These are phyloP conservation scores for Mergus octosetaceus DNA, from an alignment of 2,797 vertebrate genomes.

Conservation along the genomic window DNA sequence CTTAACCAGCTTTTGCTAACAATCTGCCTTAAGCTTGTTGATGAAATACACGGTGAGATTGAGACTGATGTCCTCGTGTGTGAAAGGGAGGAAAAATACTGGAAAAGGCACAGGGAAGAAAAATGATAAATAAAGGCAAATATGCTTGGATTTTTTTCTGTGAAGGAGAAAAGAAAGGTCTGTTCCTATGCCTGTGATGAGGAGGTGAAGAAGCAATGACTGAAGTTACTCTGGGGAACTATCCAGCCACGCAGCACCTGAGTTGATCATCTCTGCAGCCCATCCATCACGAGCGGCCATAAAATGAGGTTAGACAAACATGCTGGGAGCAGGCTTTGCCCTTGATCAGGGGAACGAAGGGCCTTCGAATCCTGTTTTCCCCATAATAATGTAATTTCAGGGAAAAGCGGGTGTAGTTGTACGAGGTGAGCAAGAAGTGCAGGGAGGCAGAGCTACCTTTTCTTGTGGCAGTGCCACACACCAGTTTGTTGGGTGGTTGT, in stretches of 20 bases:
- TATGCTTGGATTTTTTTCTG: background rate
- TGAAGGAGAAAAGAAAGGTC: background rate
- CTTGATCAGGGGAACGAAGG: background rate
- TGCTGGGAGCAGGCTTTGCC: background rate
- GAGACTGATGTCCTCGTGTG: background rate
- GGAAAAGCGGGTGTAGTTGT: background rate
- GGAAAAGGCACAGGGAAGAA: slow-evolving; percentile 5
- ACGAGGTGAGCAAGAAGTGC: background rate
- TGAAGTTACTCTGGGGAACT: slow-evolving; percentile 37
- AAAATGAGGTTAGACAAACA: background rate
- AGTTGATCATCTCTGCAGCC: background rate
- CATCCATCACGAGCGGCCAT: background rate
- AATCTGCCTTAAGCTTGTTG: background rate
- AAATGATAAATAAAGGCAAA: slow-evolving; percentile 19
- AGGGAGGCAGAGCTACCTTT: background rate
- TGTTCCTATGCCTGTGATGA: background rate
- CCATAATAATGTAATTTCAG: background rate
- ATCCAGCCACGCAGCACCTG: background rate
- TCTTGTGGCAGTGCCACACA: background rate
- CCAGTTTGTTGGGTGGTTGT: background rate
- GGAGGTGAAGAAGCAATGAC: slow-evolving; percentile 5
- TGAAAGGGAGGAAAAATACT: background rate
- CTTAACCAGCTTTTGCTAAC: background rate
- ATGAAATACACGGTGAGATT: background rate
- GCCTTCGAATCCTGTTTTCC: background rate